Evolutionary conservation across 2,888 invertebrate genomes (phyloP), one percentile per base, ranked within the genome.

Genomic region (Sesia apiformis): DNA sequence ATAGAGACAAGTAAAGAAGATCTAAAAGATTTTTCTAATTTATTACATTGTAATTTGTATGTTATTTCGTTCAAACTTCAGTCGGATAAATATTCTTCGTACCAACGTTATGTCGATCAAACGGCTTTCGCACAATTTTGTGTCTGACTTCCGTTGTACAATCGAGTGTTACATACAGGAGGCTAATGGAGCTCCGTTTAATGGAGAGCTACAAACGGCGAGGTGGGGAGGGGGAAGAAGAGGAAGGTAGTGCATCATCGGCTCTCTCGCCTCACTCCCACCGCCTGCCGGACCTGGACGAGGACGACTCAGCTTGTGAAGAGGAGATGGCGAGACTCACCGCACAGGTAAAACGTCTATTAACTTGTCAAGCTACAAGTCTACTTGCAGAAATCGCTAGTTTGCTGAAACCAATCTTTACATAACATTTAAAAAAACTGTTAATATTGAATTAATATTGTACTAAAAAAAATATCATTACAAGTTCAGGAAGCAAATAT

Each of bases 251-350:
- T 70, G 96, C 97, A 65, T 97, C 97, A n/a, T 97, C 97, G 0
- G 93, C 96, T 41, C 93, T 97, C 89, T 97, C 97, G 59, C 96
- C 95, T 65, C 97, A 97, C 83, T 97, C 97, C 3, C 97, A 97
- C 69, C 97, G 97, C 65, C 94, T 97, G 93, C 97, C 96, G 0
- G 97, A 98, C 80, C 95, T 98, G 70, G 98, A 98, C 70, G 97
- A 97, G 56, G 87, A 88, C 55, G 96, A 96, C 70, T 96, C 96
- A 5, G 95, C 94, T 0, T 96, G 96, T 72, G 97, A 97, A 70
- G 96, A 96, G 72, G 96, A 95, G 72, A 79, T 95, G 43, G 95
- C 94, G 0, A 92, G 95, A 65, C 86, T 96, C 51, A 94, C 94
- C 0, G 94, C 93, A 52, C 93, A 93, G 80, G 92, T 92, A 23